Evolutionary conservation across 2,888 invertebrate genomes (phyloP).

Genomic region (Drosophila merina): DNA sequence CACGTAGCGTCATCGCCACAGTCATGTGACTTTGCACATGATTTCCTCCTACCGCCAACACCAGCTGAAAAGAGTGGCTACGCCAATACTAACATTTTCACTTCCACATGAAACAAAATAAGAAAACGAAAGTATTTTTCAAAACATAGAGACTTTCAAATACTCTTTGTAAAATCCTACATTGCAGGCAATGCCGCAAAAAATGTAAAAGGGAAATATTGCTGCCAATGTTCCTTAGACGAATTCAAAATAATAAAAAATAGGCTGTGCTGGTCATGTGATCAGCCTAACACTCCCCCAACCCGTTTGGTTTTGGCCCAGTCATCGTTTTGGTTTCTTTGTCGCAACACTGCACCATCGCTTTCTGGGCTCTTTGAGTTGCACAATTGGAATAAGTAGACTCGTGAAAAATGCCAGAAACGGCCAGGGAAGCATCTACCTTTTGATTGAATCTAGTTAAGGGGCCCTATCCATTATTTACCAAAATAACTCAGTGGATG

Average conservation of each 20-base stretch:
- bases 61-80: conserved; percentile 24
- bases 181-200: too few relatives aligned
- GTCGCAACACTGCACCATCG: conserved; percentile 30
- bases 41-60: conserved; percentile 66
- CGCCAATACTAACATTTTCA: conserved; percentile 18
- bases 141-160: not conserved
- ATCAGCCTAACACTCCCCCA: conserved; percentile 26
- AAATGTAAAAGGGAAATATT: not conserved
- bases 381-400: conserved; percentile 61
- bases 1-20: conserved; percentile 62
- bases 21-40: conserved; percentile 79
- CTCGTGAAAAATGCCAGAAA: conserved; percentile 25
- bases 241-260: not conserved
- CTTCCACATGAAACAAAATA: conserved; percentile 36
- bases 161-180: conserved; percentile 15
- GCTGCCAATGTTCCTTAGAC: not conserved
- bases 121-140: conserved; percentile 37
- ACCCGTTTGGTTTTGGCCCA: conserved; percentile 42
- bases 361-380: conserved; percentile 56
- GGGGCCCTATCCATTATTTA: not conserved
- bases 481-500: not conserved
- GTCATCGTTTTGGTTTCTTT: conserved; percentile 30
- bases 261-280: conserved; percentile 30
- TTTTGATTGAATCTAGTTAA: conserved; percentile 37
- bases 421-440: conserved; percentile 12